Base-by-base conservation (phyloP, 1,140 invertebrate genomes). In the Steinernema feltiae region DNA sequence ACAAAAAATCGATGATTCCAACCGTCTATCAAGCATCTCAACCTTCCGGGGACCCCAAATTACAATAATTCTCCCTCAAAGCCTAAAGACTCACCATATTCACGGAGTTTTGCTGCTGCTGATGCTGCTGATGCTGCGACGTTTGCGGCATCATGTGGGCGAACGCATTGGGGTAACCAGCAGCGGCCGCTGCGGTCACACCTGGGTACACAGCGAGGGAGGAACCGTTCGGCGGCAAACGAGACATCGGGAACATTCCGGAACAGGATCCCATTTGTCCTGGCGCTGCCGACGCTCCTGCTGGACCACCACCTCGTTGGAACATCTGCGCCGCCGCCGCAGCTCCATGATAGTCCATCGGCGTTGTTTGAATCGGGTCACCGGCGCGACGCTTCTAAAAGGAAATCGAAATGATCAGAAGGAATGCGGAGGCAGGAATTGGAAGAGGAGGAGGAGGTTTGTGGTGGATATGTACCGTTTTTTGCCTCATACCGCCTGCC, bases 121-220 rank as follows among this genome's bases (percentile, higher is more conserved):
- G n/a, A n/a, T n/a, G n/a, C n/a, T n/a, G n/a, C n/a, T n/a, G 53
- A 63, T 21, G 7, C 12, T 12, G 24, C 15, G 15, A n/a, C 12
- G 53, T 63, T 21, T 63, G 53, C 53, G 53, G 53, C 53, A 63
- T 63, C 53, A 63, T 63, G 15, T 63, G 53, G n/a, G n/a, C n/a
- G n/a, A n/a, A n/a, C n/a, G n/a, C n/a, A n/a, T n/a, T n/a, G n/a
- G n/a, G n/a, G n/a, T n/a, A n/a, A n/a, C n/a, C n/a, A n/a, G n/a
- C n/a, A n/a, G n/a, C n/a, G n/a, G n/a, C n/a, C n/a, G n/a, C n/a
- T n/a, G n/a, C n/a, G n/a, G n/a, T n/a, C n/a, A n/a, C n/a, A n/a
- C 35, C 35, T 3, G 53, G 53, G 53, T 63, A 63, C 15, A 63
- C 53, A 27, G 53, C n/a, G n/a, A n/a, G n/a, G n/a, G n/a, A n/a